Evolutionary conservation across 2,888 invertebrate species (phyloP).

Genomic region (Gari tellinella): DNA sequence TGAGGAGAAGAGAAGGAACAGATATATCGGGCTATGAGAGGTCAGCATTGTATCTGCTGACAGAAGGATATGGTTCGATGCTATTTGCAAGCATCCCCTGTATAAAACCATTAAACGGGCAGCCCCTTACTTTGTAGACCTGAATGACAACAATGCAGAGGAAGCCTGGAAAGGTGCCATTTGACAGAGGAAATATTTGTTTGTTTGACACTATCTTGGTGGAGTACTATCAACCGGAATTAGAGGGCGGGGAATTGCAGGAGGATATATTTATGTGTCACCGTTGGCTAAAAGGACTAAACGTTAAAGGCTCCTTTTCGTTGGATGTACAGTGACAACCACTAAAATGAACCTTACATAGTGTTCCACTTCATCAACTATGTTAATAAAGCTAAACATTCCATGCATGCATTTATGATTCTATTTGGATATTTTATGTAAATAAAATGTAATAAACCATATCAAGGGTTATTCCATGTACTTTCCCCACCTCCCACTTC

Average conservation of each 20-base stretch:
- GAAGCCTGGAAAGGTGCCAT: slow-evolving; percentile 13
- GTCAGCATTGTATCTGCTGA: not conserved
- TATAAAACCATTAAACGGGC: slow-evolving; percentile 1
- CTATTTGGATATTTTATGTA: too few relatives aligned
- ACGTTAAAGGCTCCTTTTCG: too few relatives aligned
- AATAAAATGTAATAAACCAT: too few relatives aligned
- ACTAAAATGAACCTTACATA: too few relatives aligned
- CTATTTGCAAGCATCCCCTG: not conserved
- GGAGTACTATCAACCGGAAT: slow-evolving; percentile 9
- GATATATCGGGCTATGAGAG: not conserved
- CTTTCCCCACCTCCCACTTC: too few relatives aligned
- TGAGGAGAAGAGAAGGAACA: not conserved
- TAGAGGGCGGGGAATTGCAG: not conserved
- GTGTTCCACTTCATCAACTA: too few relatives aligned
- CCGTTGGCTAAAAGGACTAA: too few relatives aligned
- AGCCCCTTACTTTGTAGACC: not conserved
- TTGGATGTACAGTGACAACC: too few relatives aligned
- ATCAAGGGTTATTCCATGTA: too few relatives aligned
- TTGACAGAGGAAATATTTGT: not conserved
- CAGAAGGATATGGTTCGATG: too few relatives aligned
- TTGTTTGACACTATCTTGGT: slow-evolving; percentile 6
- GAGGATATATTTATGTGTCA: not conserved
- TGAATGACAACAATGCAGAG: slow-evolving; percentile 5
- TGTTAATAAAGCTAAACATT: too few relatives aligned
- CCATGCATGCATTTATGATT: too few relatives aligned